A percentile compares a stretch with the other conserved stretches of the same genome.
These are phyloP conservation scores for Phoebastria nigripes DNA, from an alignment of 2,797 vertebrate species.

Conservation along the genomic window DNA sequence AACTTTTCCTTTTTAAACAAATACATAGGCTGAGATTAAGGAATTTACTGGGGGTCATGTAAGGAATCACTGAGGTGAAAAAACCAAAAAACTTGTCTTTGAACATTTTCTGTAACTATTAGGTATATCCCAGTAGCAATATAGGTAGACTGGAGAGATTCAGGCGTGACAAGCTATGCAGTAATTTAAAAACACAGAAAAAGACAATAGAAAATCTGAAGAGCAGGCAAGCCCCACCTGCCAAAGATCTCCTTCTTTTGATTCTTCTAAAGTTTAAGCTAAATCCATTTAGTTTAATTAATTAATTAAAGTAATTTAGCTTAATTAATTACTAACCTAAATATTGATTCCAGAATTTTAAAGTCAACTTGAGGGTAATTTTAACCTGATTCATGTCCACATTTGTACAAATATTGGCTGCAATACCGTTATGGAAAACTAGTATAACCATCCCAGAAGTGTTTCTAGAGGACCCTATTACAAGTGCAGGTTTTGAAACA, in stretches of 20 bases:
- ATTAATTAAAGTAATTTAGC: background rate
- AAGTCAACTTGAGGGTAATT: constrained; percentile 9
- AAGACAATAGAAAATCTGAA: background rate
- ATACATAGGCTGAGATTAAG: background rate
- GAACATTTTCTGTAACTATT: background rate
- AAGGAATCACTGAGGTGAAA: background rate
- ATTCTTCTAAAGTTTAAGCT: background rate
- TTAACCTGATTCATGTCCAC: constrained; percentile 4
- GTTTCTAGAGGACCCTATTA: background rate
- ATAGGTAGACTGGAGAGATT: background rate
- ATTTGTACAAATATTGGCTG: background rate
- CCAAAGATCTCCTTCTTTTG: background rate
- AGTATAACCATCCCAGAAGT: background rate
- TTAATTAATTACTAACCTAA: constrained; percentile 28
- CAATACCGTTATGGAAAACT: background rate
- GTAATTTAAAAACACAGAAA: background rate
- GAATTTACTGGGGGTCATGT: background rate
- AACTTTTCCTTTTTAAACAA: background rate
- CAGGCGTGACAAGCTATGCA: background rate
- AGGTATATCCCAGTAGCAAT: background rate
- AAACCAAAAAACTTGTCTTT: background rate
- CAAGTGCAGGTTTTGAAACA: background rate
- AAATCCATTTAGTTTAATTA: constrained; percentile 2
- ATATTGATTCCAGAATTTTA: constrained; percentile 41
- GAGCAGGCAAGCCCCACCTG: accelerated